These are phyloP conservation scores for Rhyacichthys aspro DNA, from an alignment of 2,797 vertebrate genomes.

Conservation along the genomic window DNA sequence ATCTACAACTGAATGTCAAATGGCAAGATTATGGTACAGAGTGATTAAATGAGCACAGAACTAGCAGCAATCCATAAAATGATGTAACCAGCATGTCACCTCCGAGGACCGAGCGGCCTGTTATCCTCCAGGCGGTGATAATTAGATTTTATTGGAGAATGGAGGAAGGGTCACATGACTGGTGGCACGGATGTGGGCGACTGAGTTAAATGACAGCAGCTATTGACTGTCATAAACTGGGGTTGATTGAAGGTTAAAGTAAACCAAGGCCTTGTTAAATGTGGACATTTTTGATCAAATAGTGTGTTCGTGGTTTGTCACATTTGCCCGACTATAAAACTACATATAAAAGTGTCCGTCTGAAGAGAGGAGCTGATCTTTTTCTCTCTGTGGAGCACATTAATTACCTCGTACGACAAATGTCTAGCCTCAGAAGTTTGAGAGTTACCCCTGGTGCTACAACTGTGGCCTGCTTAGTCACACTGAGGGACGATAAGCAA, in stretches of 20 bases:
- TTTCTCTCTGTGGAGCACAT: slow-evolving; percentile 11
- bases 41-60: slow-evolving; percentile 54
- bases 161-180: slow-evolving; percentile 27
- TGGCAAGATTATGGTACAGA: slow-evolving; percentile 46
- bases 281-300: too few species aligned
- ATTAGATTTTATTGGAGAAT: slow-evolving; percentile 60
- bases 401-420: background rate
- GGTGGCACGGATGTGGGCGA: slow-evolving; percentile 11
- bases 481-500: slow-evolving; percentile 40
- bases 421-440: slow-evolving; percentile 19
- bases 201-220: slow-evolving; percentile 30
- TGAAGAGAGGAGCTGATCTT: background rate
- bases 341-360: too few species aligned
- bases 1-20: slow-evolving; percentile 53
- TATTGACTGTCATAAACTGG: slow-evolving; percentile 23
- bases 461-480: slow-evolving; percentile 30
- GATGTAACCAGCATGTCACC: slow-evolving; percentile 57
- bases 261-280: slow-evolving; percentile 1
- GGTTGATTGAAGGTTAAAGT: slow-evolving; percentile 19
- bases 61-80: slow-evolving; percentile 62
- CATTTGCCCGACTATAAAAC: too few species aligned
- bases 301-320: too few species aligned
- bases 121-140: slow-evolving; percentile 44
- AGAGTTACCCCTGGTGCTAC: slow-evolving; percentile 22
- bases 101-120: slow-evolving; percentile 31